A percentile compares a stretch with the other conserved stretches of the same genome.
These are phyloP conservation scores for Parelbella ahira DNA, from an alignment of 2,888 invertebrate genomes.

Conservation along the genomic window DNA sequence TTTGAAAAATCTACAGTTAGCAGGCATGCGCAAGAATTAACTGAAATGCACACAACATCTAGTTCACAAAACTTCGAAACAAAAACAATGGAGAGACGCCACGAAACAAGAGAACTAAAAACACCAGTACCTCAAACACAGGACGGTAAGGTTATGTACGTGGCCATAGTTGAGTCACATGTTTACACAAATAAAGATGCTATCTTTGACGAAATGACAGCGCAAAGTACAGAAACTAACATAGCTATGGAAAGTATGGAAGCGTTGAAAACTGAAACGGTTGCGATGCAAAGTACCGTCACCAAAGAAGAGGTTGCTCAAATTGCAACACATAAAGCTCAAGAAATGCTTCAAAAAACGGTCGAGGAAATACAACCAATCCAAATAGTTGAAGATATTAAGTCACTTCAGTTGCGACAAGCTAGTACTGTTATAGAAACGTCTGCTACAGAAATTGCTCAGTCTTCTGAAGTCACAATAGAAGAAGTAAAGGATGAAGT, in stretches of 20 bases:
- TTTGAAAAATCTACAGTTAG: constrained; percentile 41
- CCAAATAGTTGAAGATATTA: constrained; percentile 30
- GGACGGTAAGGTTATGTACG: constrained; percentile 42
- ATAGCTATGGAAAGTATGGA: constrained; percentile 17
- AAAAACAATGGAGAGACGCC: constrained; percentile 33
- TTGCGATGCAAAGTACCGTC: constrained; percentile 8
- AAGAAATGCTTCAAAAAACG: constrained; percentile 16
- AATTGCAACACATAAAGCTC: constrained; percentile 13
- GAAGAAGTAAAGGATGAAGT: constrained; percentile 34
- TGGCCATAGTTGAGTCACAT: constrained; percentile 69
- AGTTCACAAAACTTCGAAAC: constrained; percentile 15
- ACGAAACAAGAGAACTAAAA: constrained; percentile 36
- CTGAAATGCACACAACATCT: constrained; percentile 32
- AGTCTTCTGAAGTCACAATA: constrained; percentile 35
- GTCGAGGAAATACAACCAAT: constrained; percentile 21
- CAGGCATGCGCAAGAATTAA: constrained; percentile 16
- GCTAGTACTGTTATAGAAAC: constrained; percentile 33
- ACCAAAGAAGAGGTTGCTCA: constrained; percentile 17
- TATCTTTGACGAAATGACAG: constrained; percentile 52
- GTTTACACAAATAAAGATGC: constrained; percentile 66
- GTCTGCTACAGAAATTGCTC: constrained; percentile 34
- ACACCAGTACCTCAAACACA: constrained; percentile 36
- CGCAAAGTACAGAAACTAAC: constrained; percentile 35
- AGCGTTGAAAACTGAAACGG: constrained; percentile 14
- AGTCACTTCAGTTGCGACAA: constrained; percentile 27